Conservation (phyloP, 2,113 vertebrate species). For the Hoplias malabaricus region DNA sequence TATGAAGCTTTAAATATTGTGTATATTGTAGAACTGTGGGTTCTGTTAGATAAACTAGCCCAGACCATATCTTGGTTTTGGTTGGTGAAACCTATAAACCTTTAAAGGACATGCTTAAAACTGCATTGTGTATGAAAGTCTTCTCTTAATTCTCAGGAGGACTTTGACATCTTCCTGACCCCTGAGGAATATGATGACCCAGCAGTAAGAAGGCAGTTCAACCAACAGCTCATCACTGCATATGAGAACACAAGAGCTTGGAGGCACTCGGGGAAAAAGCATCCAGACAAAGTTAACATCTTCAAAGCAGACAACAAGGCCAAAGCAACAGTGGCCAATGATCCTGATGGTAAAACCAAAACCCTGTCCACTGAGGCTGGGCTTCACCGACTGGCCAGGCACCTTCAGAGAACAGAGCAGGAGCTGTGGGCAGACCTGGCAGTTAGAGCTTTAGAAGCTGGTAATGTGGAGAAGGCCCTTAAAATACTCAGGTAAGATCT, state of each 20-base stretch:
- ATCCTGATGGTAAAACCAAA: conserved; percentile 65
- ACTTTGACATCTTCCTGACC: conserved; percentile 87
- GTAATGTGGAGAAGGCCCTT: conserved; percentile 80
- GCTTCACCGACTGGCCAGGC: conserved; percentile 77
- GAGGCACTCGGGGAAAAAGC: conserved; percentile 41
- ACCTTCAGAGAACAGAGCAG: conserved; percentile 78
- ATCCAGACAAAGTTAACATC: conserved; percentile 1
- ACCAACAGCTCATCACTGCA: conserved; percentile 78
- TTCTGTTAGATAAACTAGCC: no score
- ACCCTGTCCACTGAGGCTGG: conserved; percentile 65
- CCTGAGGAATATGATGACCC: conserved; percentile 79
- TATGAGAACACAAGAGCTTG: conserved; percentile 70
- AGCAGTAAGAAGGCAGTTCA: conserved; percentile 73
- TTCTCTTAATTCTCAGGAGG: conserved; percentile 72
- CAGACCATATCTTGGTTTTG: no score
- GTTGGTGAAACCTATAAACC: no score
- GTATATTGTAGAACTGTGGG: no score
- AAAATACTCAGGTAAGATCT: conserved; percentile 81
- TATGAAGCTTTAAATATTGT: no score
- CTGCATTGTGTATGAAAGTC: neutral
- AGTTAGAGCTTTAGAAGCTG: conserved; percentile 76
- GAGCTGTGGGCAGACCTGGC: conserved; percentile 82
- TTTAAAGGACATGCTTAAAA: no score
- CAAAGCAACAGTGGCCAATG: conserved; percentile 43
- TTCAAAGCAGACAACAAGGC: conserved; percentile 36